Evolutionary conservation across 2,888 invertebrate genomes (phyloP).

Genomic region (Pseudeuparius sepicola): DNA sequence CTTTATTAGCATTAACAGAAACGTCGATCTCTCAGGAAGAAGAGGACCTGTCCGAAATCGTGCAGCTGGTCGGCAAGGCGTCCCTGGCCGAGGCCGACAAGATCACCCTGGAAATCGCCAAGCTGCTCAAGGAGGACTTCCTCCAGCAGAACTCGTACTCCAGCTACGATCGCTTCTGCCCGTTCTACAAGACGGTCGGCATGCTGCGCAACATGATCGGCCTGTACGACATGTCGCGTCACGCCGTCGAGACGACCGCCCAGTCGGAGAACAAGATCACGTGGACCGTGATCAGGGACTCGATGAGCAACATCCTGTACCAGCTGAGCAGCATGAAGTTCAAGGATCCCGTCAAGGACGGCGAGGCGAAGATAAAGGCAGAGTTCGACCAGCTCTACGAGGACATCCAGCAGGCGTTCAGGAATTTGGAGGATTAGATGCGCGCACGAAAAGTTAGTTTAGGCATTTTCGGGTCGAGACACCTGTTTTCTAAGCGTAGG

Average conservation of each 20-base stretch:
- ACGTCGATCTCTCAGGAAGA: constrained; percentile 72
- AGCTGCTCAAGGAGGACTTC: constrained; percentile 97
- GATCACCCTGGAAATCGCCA: constrained; percentile 97
- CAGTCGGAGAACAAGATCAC: constrained; percentile 99
- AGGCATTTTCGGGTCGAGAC: too few species aligned
- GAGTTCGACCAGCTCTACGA: constrained; percentile 96
- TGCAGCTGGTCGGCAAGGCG: constrained; percentile 98
- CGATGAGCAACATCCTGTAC: constrained; percentile 93
- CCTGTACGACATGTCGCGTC: constrained; percentile 97
- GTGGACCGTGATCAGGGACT: constrained; percentile 95
- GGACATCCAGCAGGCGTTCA: constrained; percentile 94
- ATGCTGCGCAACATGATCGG: constrained; percentile 98
- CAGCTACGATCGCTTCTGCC: constrained; percentile 93
- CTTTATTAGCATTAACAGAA: too few species aligned
- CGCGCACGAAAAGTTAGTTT: too few species aligned
- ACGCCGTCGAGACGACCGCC: constrained; percentile 95
- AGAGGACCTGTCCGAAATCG: constrained; percentile 99
- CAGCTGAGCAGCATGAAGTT: constrained; percentile 99
- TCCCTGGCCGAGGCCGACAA: constrained; percentile 98
- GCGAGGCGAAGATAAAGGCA: constrained; percentile 92
- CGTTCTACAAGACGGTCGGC: constrained; percentile 99
- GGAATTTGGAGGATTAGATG: constrained; percentile 92
- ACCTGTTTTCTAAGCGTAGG: too few species aligned
- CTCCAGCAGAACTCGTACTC: constrained; percentile 98
- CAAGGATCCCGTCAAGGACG: constrained; percentile 98